Evolutionary conservation across 2,888 invertebrate genomes (phyloP).

Genomic region (Epiblema foenella): DNA sequence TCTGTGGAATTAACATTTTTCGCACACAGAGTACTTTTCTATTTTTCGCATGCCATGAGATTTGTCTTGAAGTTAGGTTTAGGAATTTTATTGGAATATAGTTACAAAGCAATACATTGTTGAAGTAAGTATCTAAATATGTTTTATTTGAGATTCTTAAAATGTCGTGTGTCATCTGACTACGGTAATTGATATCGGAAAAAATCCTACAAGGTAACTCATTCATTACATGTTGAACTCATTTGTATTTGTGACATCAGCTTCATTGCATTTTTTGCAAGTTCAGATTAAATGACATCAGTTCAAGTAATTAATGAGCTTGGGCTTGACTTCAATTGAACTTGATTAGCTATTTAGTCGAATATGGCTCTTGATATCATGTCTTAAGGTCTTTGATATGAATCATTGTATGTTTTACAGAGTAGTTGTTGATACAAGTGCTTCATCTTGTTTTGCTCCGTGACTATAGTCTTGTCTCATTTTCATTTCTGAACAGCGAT

Average conservation of each 20-base stretch:
- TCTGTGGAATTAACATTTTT: not conserved
- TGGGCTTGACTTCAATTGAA: not conserved
- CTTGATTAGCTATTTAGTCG: constrained; percentile 6
- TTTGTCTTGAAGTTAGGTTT: too few species aligned
- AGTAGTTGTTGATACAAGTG: constrained; percentile 28
- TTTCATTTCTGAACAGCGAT: not conserved
- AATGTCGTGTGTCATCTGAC: not conserved
- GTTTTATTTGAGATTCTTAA: not conserved
- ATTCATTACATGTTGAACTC: not conserved
- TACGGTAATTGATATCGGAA: not conserved
- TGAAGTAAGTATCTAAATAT: not conserved
- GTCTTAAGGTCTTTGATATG: constrained; percentile 11
- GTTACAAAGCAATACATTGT: not conserved
- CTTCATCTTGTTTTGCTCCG: constrained; percentile 21
- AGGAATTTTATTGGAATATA: too few species aligned
- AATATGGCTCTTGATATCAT: constrained; percentile 1
- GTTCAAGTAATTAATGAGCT: constrained; percentile 21
- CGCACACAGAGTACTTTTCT: too few species aligned
- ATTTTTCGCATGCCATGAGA: not conserved
- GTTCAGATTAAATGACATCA: constrained; percentile 29
- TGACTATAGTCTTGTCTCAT: not conserved
- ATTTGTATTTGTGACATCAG: not conserved
- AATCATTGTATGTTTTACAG: constrained; percentile 17
- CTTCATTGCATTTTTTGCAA: constrained; percentile 5
- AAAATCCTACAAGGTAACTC: not conserved